Evolutionary conservation across 2,888 invertebrate species (phyloP).

Genomic region (Trachelus troglodyta): DNA sequence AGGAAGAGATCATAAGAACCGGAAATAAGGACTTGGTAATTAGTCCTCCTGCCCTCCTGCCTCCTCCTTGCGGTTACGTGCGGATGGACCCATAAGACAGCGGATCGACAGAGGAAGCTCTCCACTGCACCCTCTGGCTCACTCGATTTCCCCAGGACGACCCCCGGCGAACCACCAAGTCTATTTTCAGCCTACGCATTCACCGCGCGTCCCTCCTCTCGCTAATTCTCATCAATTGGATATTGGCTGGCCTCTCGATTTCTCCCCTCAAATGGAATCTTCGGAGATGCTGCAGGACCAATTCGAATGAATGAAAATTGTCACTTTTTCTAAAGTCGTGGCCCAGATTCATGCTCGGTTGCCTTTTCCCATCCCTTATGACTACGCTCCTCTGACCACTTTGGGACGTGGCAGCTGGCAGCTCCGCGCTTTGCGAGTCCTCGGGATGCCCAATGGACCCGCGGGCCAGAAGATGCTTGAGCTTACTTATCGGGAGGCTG

Average conservation of each 20-base stretch:
- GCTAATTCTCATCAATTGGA: neutral
- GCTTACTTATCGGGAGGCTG: conserved; percentile 41
- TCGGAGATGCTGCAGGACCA: neutral
- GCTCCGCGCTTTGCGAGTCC: neutral
- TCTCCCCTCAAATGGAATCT: neutral
- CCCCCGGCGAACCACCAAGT: neutral
- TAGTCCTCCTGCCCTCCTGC: neutral
- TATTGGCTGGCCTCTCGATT: neutral
- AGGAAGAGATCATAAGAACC: too few relatives aligned
- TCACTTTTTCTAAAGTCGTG: neutral
- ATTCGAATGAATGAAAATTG: neutral
- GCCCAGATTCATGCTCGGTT: too few relatives aligned
- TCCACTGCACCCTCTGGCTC: too few relatives aligned
- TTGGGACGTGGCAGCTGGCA: too few relatives aligned
- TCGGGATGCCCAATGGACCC: neutral
- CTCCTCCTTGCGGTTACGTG: neutral
- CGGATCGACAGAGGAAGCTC: too few relatives aligned
- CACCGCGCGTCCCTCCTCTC: too few relatives aligned
- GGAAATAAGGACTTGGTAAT: neutral
- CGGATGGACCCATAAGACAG: too few relatives aligned
- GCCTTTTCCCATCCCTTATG: neutral
- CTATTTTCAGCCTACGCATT: neutral
- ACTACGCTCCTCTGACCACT: too few relatives aligned
- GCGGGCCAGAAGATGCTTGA: conserved; percentile 3
- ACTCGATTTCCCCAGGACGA: too few relatives aligned